Evolutionary conservation across 2,797 vertebrate genomes (phyloP), one percentile per base, ranked within the genome.

Genomic region (Calcarius lapponicus): DNA sequence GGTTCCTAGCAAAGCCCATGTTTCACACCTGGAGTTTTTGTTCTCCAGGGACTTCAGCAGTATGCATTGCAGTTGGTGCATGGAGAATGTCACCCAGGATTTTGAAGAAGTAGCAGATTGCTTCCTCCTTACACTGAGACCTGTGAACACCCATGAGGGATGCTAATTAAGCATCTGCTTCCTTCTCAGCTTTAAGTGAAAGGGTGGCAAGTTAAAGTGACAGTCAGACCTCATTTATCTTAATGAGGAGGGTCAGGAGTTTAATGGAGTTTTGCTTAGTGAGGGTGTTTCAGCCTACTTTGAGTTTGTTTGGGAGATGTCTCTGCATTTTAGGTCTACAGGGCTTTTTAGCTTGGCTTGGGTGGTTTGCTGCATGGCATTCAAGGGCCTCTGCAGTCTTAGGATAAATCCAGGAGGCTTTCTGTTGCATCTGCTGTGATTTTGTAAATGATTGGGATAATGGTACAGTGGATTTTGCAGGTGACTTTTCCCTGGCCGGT

Each of bases 91-190:
- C 84, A 87, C 70, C 80, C 70, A 62, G 70, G 82, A 57, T 73
- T 94, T 51, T 26, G 32, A 32, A 53, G 70, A 21, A 66, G 42
- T 6, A 89, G 90, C 87, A 95, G 86, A 83, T 96, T 91, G 91
- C 85, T 92, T 83, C 32, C 36, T 92, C 74, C 87, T 90, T 75
- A 43, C 72, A 26, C 61, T 2, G 22, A 94, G 93, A 89, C 89
- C 93, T 82, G 88, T 81, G 92, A 94, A 86, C 53, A 74, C 70
- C 62, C 76, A n/a, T 85, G 90, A 91, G 58, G 71, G 95, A 94
- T 92, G 89, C 80, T 91, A 92, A 95, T 91, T 88, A 92, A 96
- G 95, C 93, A 94, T 93, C 92, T 94, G 92, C 90, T 96, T 95
- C 70, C 73, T 83, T 91, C 87, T 95, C 60, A 47, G 80, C 60